Evolutionary conservation across 2,888 invertebrate genomes (phyloP).

Genomic region (Cyaniris semiargus): DNA sequence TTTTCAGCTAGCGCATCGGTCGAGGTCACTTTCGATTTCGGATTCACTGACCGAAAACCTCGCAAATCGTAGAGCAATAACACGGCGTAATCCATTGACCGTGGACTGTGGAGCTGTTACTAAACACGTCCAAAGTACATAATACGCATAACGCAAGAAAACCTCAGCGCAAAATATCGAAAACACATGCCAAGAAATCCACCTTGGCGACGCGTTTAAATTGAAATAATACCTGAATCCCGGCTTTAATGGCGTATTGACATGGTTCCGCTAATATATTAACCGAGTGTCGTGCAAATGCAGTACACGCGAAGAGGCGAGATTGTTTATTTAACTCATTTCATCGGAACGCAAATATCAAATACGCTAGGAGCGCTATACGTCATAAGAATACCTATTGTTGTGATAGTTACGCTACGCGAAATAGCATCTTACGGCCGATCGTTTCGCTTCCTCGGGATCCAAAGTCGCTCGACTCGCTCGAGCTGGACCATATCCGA

Average conservation of each 20-base stretch:
- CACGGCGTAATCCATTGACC: constrained; percentile 39
- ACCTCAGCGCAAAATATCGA: constrained; percentile 20
- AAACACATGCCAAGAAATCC: constrained; percentile 25
- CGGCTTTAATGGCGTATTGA: constrained; percentile 36
- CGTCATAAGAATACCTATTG: constrained; percentile 22
- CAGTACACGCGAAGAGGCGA: constrained; percentile 35
- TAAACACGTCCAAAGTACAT: constrained; percentile 32
- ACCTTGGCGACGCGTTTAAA: constrained; percentile 32
- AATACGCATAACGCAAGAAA: constrained; percentile 21
- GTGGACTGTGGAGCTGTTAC: constrained; percentile 30
- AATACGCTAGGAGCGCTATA: constrained; percentile 20
- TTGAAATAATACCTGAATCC: constrained; percentile 34
- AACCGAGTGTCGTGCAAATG: constrained; percentile 35
- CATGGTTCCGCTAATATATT: constrained; percentile 34
- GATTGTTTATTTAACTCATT: constrained; percentile 38
- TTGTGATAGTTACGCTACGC: constrained; percentile 11
- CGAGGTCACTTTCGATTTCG: constrained; percentile 69
- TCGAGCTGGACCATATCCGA: constrained; percentile 1
- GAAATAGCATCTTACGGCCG: constrained; percentile 8
- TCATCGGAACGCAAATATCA: constrained; percentile 11
- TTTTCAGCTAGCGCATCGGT: constrained; percentile 69
- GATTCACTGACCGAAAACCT: constrained; percentile 42
- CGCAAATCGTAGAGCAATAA: constrained; percentile 36
- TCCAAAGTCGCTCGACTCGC: background rate
- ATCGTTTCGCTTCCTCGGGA: constrained; percentile 12